A percentile compares a stretch with the other conserved stretches of the same genome.
phyloP scores from a whole-genome alignment of 2,888 invertebrate species.

The Cremastinae sp. region DNA sequence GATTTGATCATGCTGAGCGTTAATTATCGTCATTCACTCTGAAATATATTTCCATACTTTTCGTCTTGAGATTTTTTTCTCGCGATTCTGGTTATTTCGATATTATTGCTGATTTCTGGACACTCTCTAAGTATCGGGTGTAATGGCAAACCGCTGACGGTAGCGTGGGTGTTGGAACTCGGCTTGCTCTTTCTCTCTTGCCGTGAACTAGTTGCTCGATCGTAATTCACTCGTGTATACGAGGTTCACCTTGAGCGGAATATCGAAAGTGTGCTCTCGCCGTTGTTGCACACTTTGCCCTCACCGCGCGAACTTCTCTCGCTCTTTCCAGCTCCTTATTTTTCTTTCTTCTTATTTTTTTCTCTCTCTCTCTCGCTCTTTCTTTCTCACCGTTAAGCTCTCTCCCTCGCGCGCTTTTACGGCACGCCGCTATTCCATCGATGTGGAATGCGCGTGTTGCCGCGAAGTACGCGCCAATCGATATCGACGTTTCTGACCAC shows the following conservation, averaged over 20 bases:
- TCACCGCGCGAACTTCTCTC: slow-evolving; percentile 31
- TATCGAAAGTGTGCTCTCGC: slow-evolving; percentile 61
- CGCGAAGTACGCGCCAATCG: slow-evolving; percentile 49
- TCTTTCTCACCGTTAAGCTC: slow-evolving; percentile 20
- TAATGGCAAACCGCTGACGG: slow-evolving; percentile 58
- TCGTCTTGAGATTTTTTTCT: too few species aligned
- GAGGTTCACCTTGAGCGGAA: slow-evolving; percentile 62
- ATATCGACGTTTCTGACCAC: slow-evolving; percentile 44
- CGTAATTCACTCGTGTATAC: slow-evolving; percentile 62
- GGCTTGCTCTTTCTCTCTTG: slow-evolving; percentile 62
- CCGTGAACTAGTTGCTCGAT: slow-evolving; percentile 63
- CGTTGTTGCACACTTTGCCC: slow-evolving; percentile 46
- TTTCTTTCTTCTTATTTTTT: slow-evolving; percentile 32
- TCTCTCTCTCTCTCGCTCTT: slow-evolving; percentile 17
- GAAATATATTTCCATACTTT: too few species aligned
- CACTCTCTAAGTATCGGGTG: slow-evolving; percentile 22
- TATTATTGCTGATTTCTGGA: too few species aligned
- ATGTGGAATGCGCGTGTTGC: slow-evolving; percentile 62
- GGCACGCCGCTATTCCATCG: slow-evolving; percentile 26
- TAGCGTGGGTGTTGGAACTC: slow-evolving; percentile 63
- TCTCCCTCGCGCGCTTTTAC: not conserved
- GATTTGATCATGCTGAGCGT: too few species aligned
- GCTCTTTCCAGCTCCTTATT: slow-evolving; percentile 41
- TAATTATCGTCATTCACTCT: too few species aligned
- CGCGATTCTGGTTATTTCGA: too few species aligned